Conservation (phyloP, 2,113 vertebrate species). For the Nematolebias whitei region DNA sequence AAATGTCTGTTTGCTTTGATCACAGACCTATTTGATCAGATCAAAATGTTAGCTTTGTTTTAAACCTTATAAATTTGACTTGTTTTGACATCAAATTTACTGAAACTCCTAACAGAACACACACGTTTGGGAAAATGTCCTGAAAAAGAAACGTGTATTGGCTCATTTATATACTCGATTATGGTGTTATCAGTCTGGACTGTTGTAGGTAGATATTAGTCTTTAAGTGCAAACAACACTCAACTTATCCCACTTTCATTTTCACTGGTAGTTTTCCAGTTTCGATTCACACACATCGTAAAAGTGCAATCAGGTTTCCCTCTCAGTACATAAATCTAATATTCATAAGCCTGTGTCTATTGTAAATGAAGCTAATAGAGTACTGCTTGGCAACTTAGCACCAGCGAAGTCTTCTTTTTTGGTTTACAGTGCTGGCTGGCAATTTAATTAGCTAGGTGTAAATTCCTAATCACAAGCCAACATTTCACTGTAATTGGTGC, state of each 20-base stretch:
- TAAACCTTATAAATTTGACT: slow-evolving; percentile 9
- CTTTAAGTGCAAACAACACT: slow-evolving; percentile 1
- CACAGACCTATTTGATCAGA: slow-evolving; percentile 18
- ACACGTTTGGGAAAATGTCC: not conserved
- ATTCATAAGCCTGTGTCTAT: slow-evolving; percentile 55
- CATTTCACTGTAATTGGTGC: slow-evolving; percentile 63
- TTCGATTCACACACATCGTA: slow-evolving; percentile 44
- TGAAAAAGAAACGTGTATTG: not conserved
- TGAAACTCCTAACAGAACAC: not conserved
- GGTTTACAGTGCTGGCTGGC: slow-evolving; percentile 48
- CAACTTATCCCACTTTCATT: slow-evolving; percentile 7
- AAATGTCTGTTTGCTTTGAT: slow-evolving; percentile 19
- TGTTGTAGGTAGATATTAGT: slow-evolving; percentile 7
- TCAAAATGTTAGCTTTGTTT: slow-evolving; percentile 30
- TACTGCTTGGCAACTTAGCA: slow-evolving; percentile 48
- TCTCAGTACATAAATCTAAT: slow-evolving; percentile 61
- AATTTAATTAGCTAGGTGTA: slow-evolving; percentile 56
- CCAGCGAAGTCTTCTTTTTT: slow-evolving; percentile 47
- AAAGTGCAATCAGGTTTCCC: slow-evolving; percentile 49
- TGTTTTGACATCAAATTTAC: slow-evolving; percentile 24
- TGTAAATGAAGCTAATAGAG: slow-evolving; percentile 62
- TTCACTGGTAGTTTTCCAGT: slow-evolving; percentile 35
- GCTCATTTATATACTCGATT: not conserved
- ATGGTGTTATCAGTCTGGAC: slow-evolving; percentile 19
- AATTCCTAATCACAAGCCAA: slow-evolving; percentile 54